Conservation (phyloP, 2,888 invertebrate species). For the Octodonta nipae region DNA sequence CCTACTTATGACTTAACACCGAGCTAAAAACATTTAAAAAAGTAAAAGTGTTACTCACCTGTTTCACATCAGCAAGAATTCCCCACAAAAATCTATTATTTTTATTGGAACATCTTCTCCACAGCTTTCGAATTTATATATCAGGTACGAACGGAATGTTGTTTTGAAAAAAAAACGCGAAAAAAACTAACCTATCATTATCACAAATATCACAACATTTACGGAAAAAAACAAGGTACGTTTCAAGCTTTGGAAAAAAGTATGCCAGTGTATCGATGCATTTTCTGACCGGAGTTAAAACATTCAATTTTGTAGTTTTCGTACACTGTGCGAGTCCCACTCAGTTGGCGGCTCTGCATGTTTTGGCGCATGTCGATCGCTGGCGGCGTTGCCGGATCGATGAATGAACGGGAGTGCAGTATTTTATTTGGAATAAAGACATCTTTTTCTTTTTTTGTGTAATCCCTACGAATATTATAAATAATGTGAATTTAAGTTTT, state of each 20-base stretch:
- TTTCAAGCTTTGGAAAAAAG: slow-evolving; percentile 16
- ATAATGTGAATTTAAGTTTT: too few species aligned
- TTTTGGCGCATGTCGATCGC: slow-evolving; percentile 23
- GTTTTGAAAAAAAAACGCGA: slow-evolving; percentile 15
- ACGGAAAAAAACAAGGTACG: slow-evolving; percentile 16
- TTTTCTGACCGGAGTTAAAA: slow-evolving; percentile 22
- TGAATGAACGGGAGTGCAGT: too few species aligned
- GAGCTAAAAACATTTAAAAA: slow-evolving; percentile 5
- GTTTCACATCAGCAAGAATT: slow-evolving; percentile 13
- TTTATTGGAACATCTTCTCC: slow-evolving; percentile 20
- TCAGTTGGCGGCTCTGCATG: slow-evolving; percentile 21
- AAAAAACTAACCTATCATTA: slow-evolving; percentile 26
- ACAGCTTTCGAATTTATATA: slow-evolving; percentile 12
- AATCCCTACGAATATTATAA: too few species aligned
- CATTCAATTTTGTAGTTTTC: slow-evolving; percentile 26
- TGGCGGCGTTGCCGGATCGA: slow-evolving; percentile 1
- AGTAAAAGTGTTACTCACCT: slow-evolving; percentile 19
- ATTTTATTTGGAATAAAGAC: too few species aligned
- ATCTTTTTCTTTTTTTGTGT: too few species aligned
- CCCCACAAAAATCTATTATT: slow-evolving; percentile 9
- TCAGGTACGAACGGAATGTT: slow-evolving; percentile 24
- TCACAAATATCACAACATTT: slow-evolving; percentile 31
- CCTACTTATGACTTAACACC: slow-evolving; percentile 5
- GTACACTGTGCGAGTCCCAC: slow-evolving; percentile 24
- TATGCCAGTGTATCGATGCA: slow-evolving; percentile 24